Evolutionary conservation across 2,113 vertebrate species (phyloP), one percentile per base, ranked within the genome.

Genomic region (Monopterus albus): DNA sequence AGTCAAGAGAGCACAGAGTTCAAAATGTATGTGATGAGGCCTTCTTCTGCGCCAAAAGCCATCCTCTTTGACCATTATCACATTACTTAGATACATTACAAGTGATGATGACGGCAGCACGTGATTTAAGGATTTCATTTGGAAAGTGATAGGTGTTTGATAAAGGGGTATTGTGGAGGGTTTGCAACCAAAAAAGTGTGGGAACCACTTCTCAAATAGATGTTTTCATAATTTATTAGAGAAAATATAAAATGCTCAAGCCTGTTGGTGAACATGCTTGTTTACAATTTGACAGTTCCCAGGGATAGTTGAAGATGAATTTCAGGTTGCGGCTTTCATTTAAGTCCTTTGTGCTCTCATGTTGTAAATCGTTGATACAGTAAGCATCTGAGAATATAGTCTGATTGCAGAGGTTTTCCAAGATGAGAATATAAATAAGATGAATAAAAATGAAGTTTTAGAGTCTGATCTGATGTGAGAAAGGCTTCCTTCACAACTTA

Each of bases 1-100:
- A 47, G 57, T 59, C 20, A 21, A 17, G 51, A 50, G 62, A 70
- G 61, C 15, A 3, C 20, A 14, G 40, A 66, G 51, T 45, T 50
- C 26, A 15, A 35, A 69, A 72, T 29, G 38, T 20, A 53, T 55
- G 38, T 38, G 35, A 55, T 14, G 28, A 75, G 35, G 62, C 49
- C 72, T 40, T 43, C 28, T 31, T 31, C 17, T 0, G 23, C 25
- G 60, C 35, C 61, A 29, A 65, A 56, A 57, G 51, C 15, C 5
- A n/a, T n/a, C n/a, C n/a, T n/a, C n/a, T n/a, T n/a, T 58, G 40
- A 20, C 18, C n/a, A 5, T 72, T 66, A 62, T 58, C 56, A 21
- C 45, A 55, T 56, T 52, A 35, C n/a, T n/a, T n/a, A n/a, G n/a
- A n/a, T n/a, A n/a, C n/a, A n/a, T n/a, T n/a, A n/a, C n/a, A n/a